Conservation (phyloP, 2,797 vertebrate species). For the Hipposideros larvatus region DNA sequence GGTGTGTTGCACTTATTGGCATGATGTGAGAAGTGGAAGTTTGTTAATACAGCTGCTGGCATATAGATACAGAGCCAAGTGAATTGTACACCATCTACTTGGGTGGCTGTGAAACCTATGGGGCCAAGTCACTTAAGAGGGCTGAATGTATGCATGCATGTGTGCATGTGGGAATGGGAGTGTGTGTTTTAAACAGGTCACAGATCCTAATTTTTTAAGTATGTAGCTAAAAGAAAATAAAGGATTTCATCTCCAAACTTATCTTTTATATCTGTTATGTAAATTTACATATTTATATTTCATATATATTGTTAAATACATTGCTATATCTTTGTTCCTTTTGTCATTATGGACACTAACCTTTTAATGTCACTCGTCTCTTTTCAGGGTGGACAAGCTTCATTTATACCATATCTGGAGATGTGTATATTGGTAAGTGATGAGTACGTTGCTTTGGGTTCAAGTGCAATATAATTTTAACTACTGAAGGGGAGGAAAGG, state of each 20-base stretch:
- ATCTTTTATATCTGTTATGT: background rate
- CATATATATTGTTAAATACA: background rate
- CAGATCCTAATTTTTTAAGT: constrained; percentile 45
- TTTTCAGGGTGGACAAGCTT: constrained; percentile 90
- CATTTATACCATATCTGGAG: constrained; percentile 90
- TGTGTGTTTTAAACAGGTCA: constrained; percentile 7
- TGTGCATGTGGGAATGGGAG: background rate
- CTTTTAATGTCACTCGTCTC: constrained; percentile 21
- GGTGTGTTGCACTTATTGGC: background rate
- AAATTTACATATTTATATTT: background rate
- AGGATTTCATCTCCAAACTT: constrained; percentile 13
- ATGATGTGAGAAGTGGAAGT: constrained; percentile 5
- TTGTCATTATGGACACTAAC: constrained; percentile 36
- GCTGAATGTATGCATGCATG: background rate
- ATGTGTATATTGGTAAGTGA: constrained; percentile 88
- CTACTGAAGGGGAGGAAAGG: background rate
- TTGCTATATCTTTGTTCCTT: constrained; percentile 1
- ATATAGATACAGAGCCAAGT: background rate
- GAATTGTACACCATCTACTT: background rate
- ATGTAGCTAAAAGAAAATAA: constrained; percentile 48
- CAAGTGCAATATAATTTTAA: constrained; percentile 33
- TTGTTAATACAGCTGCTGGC: background rate
- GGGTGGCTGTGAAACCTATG: background rate
- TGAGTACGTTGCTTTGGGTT: constrained; percentile 39
- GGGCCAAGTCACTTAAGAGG: background rate